Evolutionary conservation across 2,113 vertebrate species (phyloP).

Genomic region (Progne subis): DNA sequence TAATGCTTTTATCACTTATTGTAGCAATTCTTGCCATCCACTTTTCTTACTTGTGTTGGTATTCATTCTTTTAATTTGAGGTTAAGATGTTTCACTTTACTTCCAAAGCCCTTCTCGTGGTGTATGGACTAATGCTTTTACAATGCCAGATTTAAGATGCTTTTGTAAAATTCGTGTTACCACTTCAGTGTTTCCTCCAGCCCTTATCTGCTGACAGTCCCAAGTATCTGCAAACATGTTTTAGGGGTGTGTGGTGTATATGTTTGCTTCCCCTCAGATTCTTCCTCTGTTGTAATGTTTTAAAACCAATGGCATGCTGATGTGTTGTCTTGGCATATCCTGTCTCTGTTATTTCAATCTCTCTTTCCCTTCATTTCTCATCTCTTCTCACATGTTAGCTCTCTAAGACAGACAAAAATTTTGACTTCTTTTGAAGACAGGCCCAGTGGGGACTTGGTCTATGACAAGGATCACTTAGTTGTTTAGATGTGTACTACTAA

Average conservation of each 20-base stretch:
- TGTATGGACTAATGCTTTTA: background rate
- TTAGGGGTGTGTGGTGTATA: background rate
- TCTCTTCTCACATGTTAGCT: background rate
- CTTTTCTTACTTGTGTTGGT: background rate
- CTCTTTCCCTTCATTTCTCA: background rate
- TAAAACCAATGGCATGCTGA: background rate
- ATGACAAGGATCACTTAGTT: background rate
- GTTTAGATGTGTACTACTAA: background rate
- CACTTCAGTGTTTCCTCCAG: background rate
- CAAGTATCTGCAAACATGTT: background rate
- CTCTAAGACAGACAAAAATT: background rate
- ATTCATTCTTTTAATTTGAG: background rate
- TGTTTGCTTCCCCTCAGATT: background rate
- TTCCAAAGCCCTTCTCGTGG: background rate
- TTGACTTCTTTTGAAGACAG: background rate
- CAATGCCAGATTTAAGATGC: fast-evolving
- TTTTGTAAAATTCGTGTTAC: background rate
- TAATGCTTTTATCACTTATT: background rate
- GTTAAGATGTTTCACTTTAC: background rate
- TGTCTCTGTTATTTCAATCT: background rate
- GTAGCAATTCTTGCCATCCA: background rate
- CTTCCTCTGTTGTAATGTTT: background rate
- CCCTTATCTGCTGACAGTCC: background rate
- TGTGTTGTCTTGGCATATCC: background rate
- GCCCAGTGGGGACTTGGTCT: background rate